These are phyloP conservation scores for Anastatus disparis DNA, from an alignment of 1,140 invertebrate species.

Conservation along the genomic window DNA sequence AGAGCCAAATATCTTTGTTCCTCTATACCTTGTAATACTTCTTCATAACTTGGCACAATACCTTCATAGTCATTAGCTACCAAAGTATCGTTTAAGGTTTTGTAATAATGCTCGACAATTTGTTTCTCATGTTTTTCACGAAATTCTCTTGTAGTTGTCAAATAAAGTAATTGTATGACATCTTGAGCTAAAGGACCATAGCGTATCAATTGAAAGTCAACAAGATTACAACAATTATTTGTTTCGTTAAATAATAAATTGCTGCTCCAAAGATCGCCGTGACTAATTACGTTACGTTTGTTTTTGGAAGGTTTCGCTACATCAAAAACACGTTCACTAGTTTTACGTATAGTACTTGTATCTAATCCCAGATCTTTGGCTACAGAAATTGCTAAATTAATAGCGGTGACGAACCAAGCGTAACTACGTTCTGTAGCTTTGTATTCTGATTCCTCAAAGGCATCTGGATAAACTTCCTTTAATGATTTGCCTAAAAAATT, in stretches of 20 bases:
- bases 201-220: conserved; percentile 71
- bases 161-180: conserved; percentile 57
- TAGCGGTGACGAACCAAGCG: conserved; percentile 49
- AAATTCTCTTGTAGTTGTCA: conserved; percentile 53
- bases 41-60: conserved; percentile 48
- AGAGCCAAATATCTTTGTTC: conserved; percentile 55
- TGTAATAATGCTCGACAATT: conserved; percentile 59
- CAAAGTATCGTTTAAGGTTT: conserved; percentile 46
- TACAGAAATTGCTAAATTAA: conserved; percentile 47
- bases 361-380: conserved; percentile 52
- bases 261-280: conserved; percentile 73
- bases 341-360: conserved; percentile 51
- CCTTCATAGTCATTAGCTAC: conserved; percentile 22
- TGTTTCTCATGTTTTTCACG: conserved; percentile 47
- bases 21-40: conserved; percentile 53
- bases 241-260: conserved; percentile 70
- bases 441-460: conserved; percentile 66
- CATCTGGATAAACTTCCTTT: conserved; percentile 58
- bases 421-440: conserved; percentile 45
- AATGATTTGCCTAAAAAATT: conserved; percentile 55
- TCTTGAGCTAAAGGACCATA: conserved; percentile 68
- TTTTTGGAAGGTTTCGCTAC: conserved; percentile 63
- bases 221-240: conserved; percentile 67
- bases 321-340: conserved; percentile 57
- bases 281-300: conserved; percentile 69